Evolutionary conservation across 2,797 vertebrate genomes (phyloP), one percentile per base, ranked within the genome.

Genomic region (Coilia nasus): DNA sequence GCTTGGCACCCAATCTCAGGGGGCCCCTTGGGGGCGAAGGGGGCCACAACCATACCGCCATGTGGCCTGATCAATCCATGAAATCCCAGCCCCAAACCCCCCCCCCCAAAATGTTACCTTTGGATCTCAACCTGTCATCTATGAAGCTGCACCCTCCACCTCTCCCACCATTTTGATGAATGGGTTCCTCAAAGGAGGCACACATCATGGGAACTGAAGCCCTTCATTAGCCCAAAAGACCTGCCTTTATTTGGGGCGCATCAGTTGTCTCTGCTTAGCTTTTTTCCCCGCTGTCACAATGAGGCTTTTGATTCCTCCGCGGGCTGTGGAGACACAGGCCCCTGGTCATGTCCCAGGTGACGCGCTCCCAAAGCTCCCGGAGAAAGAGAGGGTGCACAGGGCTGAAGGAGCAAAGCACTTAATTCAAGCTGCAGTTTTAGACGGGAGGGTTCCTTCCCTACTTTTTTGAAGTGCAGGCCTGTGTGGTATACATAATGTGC

Each of bases 261-360:
- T 78, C 35, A 41, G 6, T 87, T 91, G 85, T 92, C 84, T 82
- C 1, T 75, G 23, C n/a, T 85, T 83, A 86, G 78, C 81, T 89
- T 86, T 89, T 88, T 59, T 85, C 85, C 81, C 83, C 84, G 85
- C 89, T 83, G 60, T 89, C 89, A 93, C 93, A 94, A 93, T 88
- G 92, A 90, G 85, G 62, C 92, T 90, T 94, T 95, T 93, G 89
- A 92, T 89, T 92, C 87, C 85, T 88, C 85, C 84, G 85, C 82
- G 50, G 87, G 89, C 62, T 54, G 54, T n/a, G n/a, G 78, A 41
- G 71, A 54, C 44, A 71, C 23, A 60, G 57, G 75, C 84, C 82
- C 85, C 14, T 25, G 81, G 46, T 86, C 67, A 57, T 21, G 4
- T 67, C 17, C 75, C 71, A 78, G 71, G 35, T 78, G 31, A 21